A percentile compares a stretch with the other conserved stretches of the same genome.
These are phyloP conservation scores for Gavialis gangeticus DNA, from an alignment of 2,113 vertebrate genomes.

Conservation along the genomic window DNA sequence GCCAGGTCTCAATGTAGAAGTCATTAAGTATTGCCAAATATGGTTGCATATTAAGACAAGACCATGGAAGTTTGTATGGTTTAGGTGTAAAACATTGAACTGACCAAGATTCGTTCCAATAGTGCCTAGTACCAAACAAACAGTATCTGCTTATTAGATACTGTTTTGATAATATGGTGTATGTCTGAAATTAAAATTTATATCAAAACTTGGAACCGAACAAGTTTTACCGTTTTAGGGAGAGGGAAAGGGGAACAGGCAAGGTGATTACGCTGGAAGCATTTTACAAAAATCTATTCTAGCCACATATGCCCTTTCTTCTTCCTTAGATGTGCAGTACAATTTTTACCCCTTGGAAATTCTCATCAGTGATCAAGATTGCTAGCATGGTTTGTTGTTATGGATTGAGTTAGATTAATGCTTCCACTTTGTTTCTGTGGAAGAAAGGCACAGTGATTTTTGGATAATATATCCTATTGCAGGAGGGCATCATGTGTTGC, in stretches of 20 bases:
- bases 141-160: not conserved
- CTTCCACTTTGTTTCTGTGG: not conserved
- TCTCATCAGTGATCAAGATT: not conserved
- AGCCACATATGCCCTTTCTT: not conserved
- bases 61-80: not conserved
- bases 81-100: accelerated
- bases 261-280: not conserved
- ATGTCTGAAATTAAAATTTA: not conserved
- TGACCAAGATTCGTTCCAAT: not conserved
- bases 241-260: not conserved
- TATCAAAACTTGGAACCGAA: not conserved
- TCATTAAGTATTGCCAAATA: not conserved
- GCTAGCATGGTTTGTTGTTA: not conserved
- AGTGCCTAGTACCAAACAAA: not conserved
- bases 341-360: not conserved
- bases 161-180: not conserved
- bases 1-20: not conserved
- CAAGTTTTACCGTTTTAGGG: not conserved
- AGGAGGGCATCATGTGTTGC: not conserved
- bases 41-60: not conserved
- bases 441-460: not conserved
- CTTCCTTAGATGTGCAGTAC: not conserved
- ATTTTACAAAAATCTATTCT: not conserved
- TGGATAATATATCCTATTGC: not conserved
- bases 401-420: not conserved